Base-by-base conservation (phyloP, 2,888 invertebrate species). In the Ypsolopha scabrella region DNA sequence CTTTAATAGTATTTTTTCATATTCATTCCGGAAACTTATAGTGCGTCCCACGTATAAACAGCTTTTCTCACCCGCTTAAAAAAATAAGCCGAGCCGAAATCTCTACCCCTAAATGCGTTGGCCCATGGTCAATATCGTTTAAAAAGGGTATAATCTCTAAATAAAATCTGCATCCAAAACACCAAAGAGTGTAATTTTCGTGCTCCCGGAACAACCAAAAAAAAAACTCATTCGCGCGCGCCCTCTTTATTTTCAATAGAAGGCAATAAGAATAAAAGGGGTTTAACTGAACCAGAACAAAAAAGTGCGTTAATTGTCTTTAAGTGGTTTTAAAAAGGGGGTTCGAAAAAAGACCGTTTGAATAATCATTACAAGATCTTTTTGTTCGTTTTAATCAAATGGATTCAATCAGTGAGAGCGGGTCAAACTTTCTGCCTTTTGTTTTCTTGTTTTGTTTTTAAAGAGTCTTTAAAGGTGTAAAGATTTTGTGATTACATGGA, bases 261-360 rank as follows among this genome's bases (percentile, higher is more conserved):
- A 4, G 24, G 24, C 43, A 24, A 43, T 43, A 38, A 51, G 41
- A 47, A 47, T 64, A 59, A 58, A 54, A 47, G 52, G 59, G 56
- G 54, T 63, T 64, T 62, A 43, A 43, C 13, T 43, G 43, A 8
- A 43, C 13, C 34, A 37, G 41, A 53, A 66, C 69, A 72, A 64
- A 70, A 72, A 61, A 60, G 50, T 62, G 13, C 59, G 61, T 70
- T 74, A 75, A 77, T 78, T 76, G 75, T 78, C 72, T 24, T 73
- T 72, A 72, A 75, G 73, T 71, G 75, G 61, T 67, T 60, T 59
- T 63, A 66, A 72, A 72, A 70, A 66, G 35, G n/a, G 59, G 63
- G 64, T 60, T 57, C 60, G 4, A 24, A 24, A 24, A 24, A 61
- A 63, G 63, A 54, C 46, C 59, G 59, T 68, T 69, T 68, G 64